Evolutionary conservation across 2,113 vertebrate species (phyloP), one percentile per base, ranked within the genome.

Genomic region (Todiramphus chloris): DNA sequence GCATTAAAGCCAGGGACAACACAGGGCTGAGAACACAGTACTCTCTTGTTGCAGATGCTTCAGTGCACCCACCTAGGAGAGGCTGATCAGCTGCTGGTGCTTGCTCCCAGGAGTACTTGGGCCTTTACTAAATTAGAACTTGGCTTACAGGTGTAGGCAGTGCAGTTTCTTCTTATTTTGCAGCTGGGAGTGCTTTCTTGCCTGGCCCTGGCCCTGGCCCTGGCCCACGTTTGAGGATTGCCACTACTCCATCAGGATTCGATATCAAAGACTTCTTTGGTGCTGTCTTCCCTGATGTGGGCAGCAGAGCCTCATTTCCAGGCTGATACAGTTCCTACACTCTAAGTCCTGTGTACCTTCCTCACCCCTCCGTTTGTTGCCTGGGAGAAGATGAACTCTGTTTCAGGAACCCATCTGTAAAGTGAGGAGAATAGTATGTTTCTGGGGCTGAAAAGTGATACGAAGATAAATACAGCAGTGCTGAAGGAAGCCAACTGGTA

Each of bases 381-480:
- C 77, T 79, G 62, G 11, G 60, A 74, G 66, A 85, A 93, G 56
- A 67, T 50, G 15, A 85, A 56, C 44, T 83, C 56, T 50, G 13
- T 30, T 76, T 81, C 74, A 60, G 48, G 33, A 91, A 7, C 39
- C 48, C 39, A 13, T 30, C 68, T 91, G 43, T 93, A 78, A 60
- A 72, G 19, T 75, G 53, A 12, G 18, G 20, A 83, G 64, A 87
- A 56, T 25, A 43, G 50, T 33, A 13, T 51, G 51, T 64, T 93
- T 77, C 81, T 95, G 74, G 16, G 48, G 18, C 78, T 87, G 74
- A 72, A 78, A 89, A 76, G 33, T 43, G 28, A 51, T n/a, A 53
- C 0, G 5, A 87, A 80, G 62, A 84, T 69, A 82, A 68, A 80
- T 33, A 48, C 44, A 51, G 16, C 16, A 39, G 16, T 1, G 5